These are phyloP conservation scores for Thripadectes ignobilis DNA, from an alignment of 2,797 vertebrate species.

Conservation along the genomic window DNA sequence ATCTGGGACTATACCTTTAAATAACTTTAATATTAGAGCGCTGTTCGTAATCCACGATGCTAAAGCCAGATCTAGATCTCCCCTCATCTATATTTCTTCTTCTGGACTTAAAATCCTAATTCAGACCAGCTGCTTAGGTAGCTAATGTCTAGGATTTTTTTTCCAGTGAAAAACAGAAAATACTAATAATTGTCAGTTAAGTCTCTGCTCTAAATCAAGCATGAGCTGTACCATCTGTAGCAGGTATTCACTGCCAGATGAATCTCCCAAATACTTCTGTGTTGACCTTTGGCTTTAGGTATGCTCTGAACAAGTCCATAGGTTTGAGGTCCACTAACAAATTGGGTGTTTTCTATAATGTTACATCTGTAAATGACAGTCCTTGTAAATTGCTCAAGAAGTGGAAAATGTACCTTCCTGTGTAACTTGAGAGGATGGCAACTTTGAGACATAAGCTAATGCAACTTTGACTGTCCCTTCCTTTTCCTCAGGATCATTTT, in stretches of 20 bases:
- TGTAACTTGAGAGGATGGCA: not conserved
- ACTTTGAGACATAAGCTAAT: not conserved
- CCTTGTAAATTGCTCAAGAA: not conserved
- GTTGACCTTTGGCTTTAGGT: constrained; percentile 2
- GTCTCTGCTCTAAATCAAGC: constrained; percentile 3
- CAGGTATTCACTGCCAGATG: not conserved
- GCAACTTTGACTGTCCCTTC: not conserved
- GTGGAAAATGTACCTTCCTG: not conserved
- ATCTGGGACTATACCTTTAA: not conserved
- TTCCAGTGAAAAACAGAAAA: not conserved
- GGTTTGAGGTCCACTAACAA: not conserved
- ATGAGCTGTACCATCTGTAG: constrained; percentile 31
- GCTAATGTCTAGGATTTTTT: not conserved
- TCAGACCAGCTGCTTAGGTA: constrained; percentile 25
- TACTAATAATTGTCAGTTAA: not conserved
- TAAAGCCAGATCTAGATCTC: not conserved
- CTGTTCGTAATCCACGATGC: not conserved
- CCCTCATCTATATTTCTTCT: not conserved
- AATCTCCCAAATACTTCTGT: constrained; percentile 18
- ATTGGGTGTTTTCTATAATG: constrained; percentile 19
- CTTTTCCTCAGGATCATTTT: not conserved
- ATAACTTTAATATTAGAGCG: not conserved
- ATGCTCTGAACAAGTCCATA: not conserved
- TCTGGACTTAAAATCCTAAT: constrained; percentile 1
- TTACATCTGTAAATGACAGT: constrained; percentile 4